Percentiles rank a stretch among this genome's conserved stretches.
Conservation (phyloP, 2,888 invertebrate genomes). For the Megastigmus dorsalis region DNA sequence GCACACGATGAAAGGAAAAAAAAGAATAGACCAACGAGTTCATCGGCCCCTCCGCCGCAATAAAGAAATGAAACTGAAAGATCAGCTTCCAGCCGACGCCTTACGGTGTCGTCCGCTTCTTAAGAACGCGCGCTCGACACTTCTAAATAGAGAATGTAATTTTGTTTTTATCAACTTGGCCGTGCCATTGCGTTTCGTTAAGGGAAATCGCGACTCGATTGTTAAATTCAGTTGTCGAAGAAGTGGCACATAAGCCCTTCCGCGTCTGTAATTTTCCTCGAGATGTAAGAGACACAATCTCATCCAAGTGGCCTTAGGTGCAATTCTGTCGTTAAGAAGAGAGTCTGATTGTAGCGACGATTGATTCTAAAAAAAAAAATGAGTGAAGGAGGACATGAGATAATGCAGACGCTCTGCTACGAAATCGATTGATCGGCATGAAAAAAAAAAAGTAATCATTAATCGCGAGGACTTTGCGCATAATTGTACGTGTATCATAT, state of each 20-base stretch:
- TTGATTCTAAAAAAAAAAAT: slow-evolving; percentile 24
- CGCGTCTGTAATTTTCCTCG: slow-evolving; percentile 37
- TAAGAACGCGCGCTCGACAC: slow-evolving; percentile 9
- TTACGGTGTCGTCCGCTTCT: slow-evolving; percentile 8
- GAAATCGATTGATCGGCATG: slow-evolving; percentile 27
- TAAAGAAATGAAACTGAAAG: not conserved
- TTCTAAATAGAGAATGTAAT: slow-evolving; percentile 42
- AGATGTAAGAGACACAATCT: slow-evolving; percentile 40
- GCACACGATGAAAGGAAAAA: not conserved
- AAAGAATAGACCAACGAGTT: slow-evolving; percentile 14
- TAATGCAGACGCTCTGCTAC: not conserved
- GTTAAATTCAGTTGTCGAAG: slow-evolving; percentile 29
- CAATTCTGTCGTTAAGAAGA: slow-evolving; percentile 50
- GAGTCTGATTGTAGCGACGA: slow-evolving; percentile 34
- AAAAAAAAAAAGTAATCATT: slow-evolving; percentile 26
- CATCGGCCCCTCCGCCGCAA: slow-evolving; percentile 3
- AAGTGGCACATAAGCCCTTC: slow-evolving; percentile 24
- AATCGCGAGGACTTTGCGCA: slow-evolving; percentile 39
- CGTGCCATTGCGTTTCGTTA: slow-evolving; percentile 55
- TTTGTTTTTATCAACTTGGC: slow-evolving; percentile 50
- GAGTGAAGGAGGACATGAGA: not conserved
- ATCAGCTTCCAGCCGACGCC: slow-evolving; percentile 36
- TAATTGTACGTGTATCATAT: slow-evolving; percentile 50
- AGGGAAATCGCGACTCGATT: slow-evolving; percentile 42
- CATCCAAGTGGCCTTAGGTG: slow-evolving; percentile 58